Percentiles rank a stretch among this genome's conserved stretches.
These are phyloP conservation scores for Alectura lathami DNA, from an alignment of 2,113 vertebrate genomes.

Conservation along the genomic window DNA sequence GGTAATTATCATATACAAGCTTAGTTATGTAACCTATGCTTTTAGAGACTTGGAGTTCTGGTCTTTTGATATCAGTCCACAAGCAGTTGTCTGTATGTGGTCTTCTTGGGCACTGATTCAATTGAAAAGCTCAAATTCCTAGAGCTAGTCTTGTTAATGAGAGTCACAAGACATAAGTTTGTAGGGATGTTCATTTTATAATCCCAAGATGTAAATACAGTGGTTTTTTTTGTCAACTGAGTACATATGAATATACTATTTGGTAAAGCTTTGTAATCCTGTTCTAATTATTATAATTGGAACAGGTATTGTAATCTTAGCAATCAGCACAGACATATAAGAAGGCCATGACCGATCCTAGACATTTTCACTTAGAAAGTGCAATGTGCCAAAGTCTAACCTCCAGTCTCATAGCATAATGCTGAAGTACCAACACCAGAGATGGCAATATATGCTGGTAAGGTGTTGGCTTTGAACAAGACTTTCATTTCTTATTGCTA, in stretches of 20 bases:
- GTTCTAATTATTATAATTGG: not conserved
- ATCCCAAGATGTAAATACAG: not conserved
- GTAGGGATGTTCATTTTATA: not conserved
- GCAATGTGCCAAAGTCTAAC: not conserved
- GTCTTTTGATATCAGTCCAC: not conserved
- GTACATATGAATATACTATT: not conserved
- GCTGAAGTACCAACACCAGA: not conserved
- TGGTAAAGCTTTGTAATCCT: not conserved
- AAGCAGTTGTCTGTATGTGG: not conserved
- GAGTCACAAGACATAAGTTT: not conserved
- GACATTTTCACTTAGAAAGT: not conserved
- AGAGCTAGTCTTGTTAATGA: not conserved
- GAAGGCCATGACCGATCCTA: not conserved
- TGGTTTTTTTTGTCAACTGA: not conserved
- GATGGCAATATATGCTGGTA: not conserved
- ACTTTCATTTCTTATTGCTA: not conserved
- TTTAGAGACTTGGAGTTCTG: not conserved
- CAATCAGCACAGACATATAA: not conserved
- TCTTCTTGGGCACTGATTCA: not conserved
- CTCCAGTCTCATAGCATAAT: not conserved
- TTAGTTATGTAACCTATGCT: not conserved
- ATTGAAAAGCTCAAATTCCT: not conserved
- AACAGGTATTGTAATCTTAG: not conserved
- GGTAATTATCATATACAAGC: not conserved
- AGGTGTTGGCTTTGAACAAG: not conserved